Base-by-base conservation (phyloP, 1,140 invertebrate species). In the Leptonema lineaticorne region DNA sequence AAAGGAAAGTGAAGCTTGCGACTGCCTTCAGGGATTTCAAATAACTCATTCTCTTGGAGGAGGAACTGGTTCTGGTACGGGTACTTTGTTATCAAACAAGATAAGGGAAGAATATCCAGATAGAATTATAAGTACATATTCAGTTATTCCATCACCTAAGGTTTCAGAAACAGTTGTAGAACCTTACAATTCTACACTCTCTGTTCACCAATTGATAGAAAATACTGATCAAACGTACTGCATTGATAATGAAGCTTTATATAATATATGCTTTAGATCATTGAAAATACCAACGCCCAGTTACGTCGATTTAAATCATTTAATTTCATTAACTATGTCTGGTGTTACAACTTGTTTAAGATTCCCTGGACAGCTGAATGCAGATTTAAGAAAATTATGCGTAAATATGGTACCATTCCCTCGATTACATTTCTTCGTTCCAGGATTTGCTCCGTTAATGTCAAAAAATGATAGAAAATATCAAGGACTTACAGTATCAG, bases 371-470 rank as follows among this genome's bases (percentile, higher is more conserved):
- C 90, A 92, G 75, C 72, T 84, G 71, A 93, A 92, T 79, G 93
- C 96, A 65, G 96, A 98, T 85, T 85, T 98, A 70, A 83, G 95
- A 66, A 98, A 97, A 82, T 81, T 98, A 73, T 95, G 95, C 53
- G 95, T 97, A 48, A 97, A 97, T 83, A 97, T 97, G 95, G 94
- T 97, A 48, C 95, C 95, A 53, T 85, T 93, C 80, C 94, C 94
- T 48, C 89, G 95, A 76, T 85, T 97, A 18, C 95, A 97, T 79
- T 97, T 97, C 86, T 97, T 97, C 84, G 95, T 96, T 90, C 92
- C 94, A 18, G 94, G 95, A 6, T 97, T 96, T 79, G 94, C 93
- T 8, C 94, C 95, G 2, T 84, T 95, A 0, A 94, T 92, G 11
- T 89, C 92, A 2, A 82, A 92, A 50, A 84, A 88, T 22, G 85